Evolutionary conservation across 1,140 invertebrate genomes (phyloP), one percentile per base, ranked within the genome.

Genomic region (Vanessa atalanta): DNA sequence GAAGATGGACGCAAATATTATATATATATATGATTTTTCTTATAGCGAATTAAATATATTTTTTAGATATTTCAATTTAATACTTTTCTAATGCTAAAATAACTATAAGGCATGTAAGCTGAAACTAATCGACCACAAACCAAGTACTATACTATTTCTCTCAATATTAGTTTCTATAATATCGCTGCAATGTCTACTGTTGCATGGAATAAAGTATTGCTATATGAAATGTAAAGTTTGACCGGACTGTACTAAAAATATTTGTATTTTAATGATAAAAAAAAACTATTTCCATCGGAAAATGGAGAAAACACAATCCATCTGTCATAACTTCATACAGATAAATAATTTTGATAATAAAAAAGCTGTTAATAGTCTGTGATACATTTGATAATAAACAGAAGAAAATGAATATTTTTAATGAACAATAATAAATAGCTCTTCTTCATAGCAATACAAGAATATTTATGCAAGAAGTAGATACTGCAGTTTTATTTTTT

Each of bases 61-160:
- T 14, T 23, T 23, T 57, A 31, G 26, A 4, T 31, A 31, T 23
- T 26, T 15, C 14, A 6, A 61, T 61, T 37, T 26, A 61, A 61
- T 23, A 61, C 57, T 1, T 37, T 31, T 51, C 13, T n/a, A 51
- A 15, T 37, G 31, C 57, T 9, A 61, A 61, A 61, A 61, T 61
- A 61, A 61, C 31, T 61, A 31, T 31, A 37, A 61, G 55, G 23
- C 55, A 70, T 60, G 43, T 50, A 70, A 70, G 68, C 68, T 70
- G 31, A 60, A 70, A 70, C 57, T 70, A 70, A 61, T 61, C 31
- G 31, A 16, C 23, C 14, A 15, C n/a, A 61, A 61, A 70, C 20
- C 57, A 70, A 63, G 23, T 6, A 7, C 68, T 70, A 70, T 70
- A 43, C 68, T 70, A 70, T 70, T 70, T 70, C 68, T 70, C 68